Percentiles rank a stretch among this genome's conserved stretches.
Evolutionary conservation across 2,797 vertebrate species (phyloP).

Genomic region (Sparus aurata): DNA sequence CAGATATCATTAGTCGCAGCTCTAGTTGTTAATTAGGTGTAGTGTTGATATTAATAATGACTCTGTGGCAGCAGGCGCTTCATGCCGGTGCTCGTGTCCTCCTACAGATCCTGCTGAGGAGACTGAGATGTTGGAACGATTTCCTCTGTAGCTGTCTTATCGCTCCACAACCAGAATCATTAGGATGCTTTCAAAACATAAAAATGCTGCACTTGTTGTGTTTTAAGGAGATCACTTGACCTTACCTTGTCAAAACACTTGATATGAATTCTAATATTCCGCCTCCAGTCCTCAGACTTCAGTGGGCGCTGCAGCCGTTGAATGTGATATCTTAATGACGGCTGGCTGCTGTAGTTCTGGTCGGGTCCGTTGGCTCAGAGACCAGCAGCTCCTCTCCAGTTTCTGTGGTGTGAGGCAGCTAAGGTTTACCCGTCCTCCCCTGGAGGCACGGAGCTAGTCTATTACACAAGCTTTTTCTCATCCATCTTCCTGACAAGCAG

Average conservation of each 20-base stretch:
- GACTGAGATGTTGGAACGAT: neutral
- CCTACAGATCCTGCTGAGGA: neutral
- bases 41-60: neutral
- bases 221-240: neutral
- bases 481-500: slow-evolving; percentile 52
- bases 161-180: neutral
- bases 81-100: too few species aligned
- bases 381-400: slow-evolving; percentile 54
- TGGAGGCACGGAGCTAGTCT: slow-evolving; percentile 48
- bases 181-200: neutral
- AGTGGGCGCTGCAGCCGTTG: slow-evolving; percentile 17
- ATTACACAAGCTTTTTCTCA: slow-evolving; percentile 52
- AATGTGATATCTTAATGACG: slow-evolving; percentile 56
- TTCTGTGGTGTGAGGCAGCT: slow-evolving; percentile 43
- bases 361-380: slow-evolving; percentile 31
- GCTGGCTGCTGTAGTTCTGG: slow-evolving; percentile 11
- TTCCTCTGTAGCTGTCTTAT: neutral
- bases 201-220: neutral
- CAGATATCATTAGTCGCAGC: too few species aligned
- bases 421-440: slow-evolving; percentile 39
- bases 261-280: neutral
- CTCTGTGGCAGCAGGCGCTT: neutral
- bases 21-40: neutral
- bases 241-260: neutral
- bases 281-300: neutral